phyloP scores from a whole-genome alignment of 1,140 invertebrate genomes.

The Listronotus bonariensis region DNA sequence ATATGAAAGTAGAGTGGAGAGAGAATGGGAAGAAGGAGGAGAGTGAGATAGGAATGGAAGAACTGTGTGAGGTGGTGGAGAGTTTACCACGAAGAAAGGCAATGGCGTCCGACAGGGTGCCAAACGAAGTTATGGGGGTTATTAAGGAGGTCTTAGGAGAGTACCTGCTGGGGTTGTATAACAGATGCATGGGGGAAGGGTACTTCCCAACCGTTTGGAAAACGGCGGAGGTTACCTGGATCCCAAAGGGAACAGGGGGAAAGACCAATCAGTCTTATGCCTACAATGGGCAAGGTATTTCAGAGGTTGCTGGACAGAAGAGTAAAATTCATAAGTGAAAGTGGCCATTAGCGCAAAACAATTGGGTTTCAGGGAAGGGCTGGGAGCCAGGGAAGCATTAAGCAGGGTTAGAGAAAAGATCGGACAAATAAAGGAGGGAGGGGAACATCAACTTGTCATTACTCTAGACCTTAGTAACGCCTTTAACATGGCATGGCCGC shows the following conservation, averaged over 20 bases:
- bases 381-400: slow-evolving; percentile 20
- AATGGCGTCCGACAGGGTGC: slow-evolving; percentile 9
- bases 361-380: slow-evolving; percentile 33
- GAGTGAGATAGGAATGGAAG: no score
- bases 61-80: neutral
- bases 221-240: slow-evolving; percentile 5
- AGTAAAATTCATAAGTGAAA: neutral
- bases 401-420: neutral
- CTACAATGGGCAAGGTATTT: slow-evolving; percentile 7
- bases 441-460: slow-evolving; percentile 16
- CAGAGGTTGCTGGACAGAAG: slow-evolving; percentile 7
- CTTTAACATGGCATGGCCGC: slow-evolving; percentile 27
- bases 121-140: slow-evolving; percentile 14
- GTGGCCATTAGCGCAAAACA: slow-evolving; percentile 3
- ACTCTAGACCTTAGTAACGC: slow-evolving; percentile 28
- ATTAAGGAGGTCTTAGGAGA: neutral
- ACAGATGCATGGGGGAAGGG: neutral
- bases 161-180: neutral
- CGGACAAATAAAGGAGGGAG: neutral
- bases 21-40: neutral
- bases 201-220: slow-evolving; percentile 20
- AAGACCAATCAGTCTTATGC: slow-evolving; percentile 7
- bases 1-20: no score
- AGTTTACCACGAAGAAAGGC: neutral
- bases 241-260: slow-evolving; percentile 10